Conservation (phyloP, 2,888 invertebrate species). For the Hirtodrosophila trivittata region DNA sequence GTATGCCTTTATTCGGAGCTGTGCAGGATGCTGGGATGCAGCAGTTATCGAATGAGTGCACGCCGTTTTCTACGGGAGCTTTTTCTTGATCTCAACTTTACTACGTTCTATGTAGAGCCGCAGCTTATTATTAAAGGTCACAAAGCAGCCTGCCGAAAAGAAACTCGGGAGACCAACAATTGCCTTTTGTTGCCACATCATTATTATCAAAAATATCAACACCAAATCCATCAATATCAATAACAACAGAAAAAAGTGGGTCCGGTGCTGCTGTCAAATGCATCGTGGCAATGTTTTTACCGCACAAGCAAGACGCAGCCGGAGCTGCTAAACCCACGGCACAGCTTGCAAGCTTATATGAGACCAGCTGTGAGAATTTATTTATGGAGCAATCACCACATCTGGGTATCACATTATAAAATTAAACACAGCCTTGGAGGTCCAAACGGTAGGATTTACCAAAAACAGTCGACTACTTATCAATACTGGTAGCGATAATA, state of each 20-base stretch:
- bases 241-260: neutral
- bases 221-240: neutral
- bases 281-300: conserved; percentile 29
- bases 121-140: conserved; percentile 83
- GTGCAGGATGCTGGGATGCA: conserved; percentile 90
- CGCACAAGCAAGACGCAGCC: conserved; percentile 73
- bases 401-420: conserved; percentile 21
- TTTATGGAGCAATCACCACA: conserved; percentile 73
- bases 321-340: conserved; percentile 81
- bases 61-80: conserved; percentile 96
- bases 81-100: conserved; percentile 93
- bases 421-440: neutral
- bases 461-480: too few species aligned
- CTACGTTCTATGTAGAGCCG: conserved; percentile 86
- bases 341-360: conserved; percentile 84
- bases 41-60: conserved; percentile 92
- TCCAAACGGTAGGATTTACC: neutral
- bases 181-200: neutral
- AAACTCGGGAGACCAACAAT: conserved; percentile 4
- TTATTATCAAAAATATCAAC: conserved; percentile 1
- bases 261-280: too few species aligned
- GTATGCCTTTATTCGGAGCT: conserved; percentile 97
- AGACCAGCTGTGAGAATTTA: conserved; percentile 84
- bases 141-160: conserved; percentile 58
- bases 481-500: conserved; percentile 53